Conservation (phyloP, 30 jellyfish, hydroid and myxozoan genomes). For the Hydractinia echinata region DNA sequence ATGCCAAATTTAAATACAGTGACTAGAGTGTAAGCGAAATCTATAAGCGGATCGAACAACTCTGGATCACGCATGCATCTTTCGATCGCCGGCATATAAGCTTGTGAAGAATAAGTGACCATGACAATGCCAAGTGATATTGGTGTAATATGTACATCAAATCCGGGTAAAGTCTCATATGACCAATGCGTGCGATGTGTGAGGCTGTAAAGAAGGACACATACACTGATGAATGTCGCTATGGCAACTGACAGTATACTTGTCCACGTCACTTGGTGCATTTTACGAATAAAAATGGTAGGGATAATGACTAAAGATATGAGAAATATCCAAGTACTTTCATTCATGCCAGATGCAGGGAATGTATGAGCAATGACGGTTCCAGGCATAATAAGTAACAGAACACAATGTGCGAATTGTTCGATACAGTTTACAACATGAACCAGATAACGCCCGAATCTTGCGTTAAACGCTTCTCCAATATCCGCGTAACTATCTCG, state of each 20-base stretch:
- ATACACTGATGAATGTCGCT: slow-evolving; percentile 65
- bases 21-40: slow-evolving; percentile 81
- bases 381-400: slow-evolving; percentile 90
- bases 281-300: slow-evolving; percentile 72
- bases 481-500: slow-evolving; percentile 89
- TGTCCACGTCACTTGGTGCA: slow-evolving; percentile 89
- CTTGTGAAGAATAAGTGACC: slow-evolving; percentile 90
- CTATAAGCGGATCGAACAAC: slow-evolving; percentile 88
- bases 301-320: slow-evolving; percentile 74
- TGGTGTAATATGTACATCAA: slow-evolving; percentile 77
- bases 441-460: slow-evolving; percentile 70
- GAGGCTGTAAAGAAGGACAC: slow-evolving; percentile 82
- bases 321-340: slow-evolving; percentile 80
- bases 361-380: slow-evolving; percentile 87
- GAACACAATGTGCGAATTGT: slow-evolving; percentile 87
- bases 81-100: slow-evolving; percentile 94
- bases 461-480: slow-evolving; percentile 85
- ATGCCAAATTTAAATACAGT: slow-evolving; percentile 86
- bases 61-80: slow-evolving; percentile 96
- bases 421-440: slow-evolving; percentile 74
- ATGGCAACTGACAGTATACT: slow-evolving; percentile 78
- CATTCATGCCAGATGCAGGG: slow-evolving; percentile 76
- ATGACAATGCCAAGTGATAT: slow-evolving; percentile 86
- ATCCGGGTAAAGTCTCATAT: slow-evolving; percentile 84
- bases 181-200: slow-evolving; percentile 91